Conservation (phyloP, 2,113 vertebrate genomes). For the Emydura subglobosa region DNA sequence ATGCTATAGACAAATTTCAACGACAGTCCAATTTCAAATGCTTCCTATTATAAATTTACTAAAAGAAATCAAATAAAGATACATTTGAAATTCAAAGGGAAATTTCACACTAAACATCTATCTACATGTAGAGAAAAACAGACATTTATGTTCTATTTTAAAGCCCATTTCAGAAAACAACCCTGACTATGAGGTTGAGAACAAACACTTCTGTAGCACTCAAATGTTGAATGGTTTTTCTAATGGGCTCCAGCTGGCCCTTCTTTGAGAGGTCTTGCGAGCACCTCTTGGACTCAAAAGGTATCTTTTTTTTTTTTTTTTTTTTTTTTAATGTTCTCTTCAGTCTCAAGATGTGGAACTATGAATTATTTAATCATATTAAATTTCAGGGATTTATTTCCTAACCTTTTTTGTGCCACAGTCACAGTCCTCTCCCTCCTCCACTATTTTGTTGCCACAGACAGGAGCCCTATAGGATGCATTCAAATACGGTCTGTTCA, state of each 20-base stretch:
- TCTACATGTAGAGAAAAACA: not conserved
- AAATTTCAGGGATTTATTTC: not conserved
- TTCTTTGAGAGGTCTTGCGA: not conserved
- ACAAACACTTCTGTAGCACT: not conserved
- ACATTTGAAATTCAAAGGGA: not conserved
- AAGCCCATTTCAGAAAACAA: not conserved
- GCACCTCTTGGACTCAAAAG: not conserved
- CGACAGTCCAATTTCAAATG: not conserved
- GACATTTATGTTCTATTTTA: not conserved
- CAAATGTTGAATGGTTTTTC: not conserved
- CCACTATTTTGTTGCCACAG: constrained; percentile 32
- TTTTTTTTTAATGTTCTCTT: not conserved
- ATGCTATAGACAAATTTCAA: not conserved
- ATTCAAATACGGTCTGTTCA: not conserved
- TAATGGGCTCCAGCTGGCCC: not conserved
- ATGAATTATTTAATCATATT: not conserved
- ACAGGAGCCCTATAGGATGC: not conserved
- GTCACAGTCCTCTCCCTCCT: constrained; percentile 27
- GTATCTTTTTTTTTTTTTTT: not conserved
- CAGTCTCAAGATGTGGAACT: not conserved
- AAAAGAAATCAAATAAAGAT: not conserved
- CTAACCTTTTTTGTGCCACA: not conserved
- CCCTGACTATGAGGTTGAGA: not conserved
- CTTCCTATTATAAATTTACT: not conserved
- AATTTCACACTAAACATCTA: not conserved